Evolutionary conservation across 1,140 invertebrate genomes (phyloP).

Genomic region (Calephelis virginiensis): DNA sequence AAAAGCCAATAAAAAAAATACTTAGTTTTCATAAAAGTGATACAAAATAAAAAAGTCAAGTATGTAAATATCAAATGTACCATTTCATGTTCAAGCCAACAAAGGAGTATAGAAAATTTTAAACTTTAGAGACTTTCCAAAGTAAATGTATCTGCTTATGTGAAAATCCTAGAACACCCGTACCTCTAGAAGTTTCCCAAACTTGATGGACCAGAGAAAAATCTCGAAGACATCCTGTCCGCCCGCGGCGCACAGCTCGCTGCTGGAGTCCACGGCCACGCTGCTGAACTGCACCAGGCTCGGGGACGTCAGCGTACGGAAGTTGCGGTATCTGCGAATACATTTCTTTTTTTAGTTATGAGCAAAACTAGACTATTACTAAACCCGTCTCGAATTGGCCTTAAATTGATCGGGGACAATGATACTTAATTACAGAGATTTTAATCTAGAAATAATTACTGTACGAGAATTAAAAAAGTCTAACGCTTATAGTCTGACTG

Average conservation of each 20-base stretch:
- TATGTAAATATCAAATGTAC: too few relatives aligned
- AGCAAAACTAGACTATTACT: neutral
- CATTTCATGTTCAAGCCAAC: too few relatives aligned
- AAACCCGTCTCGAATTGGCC: neutral
- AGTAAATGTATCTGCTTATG: neutral
- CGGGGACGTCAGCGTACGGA: conserved; percentile 95
- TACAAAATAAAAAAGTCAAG: too few relatives aligned
- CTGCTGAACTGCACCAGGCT: conserved; percentile 95
- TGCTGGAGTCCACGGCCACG: conserved; percentile 91
- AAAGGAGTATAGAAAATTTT: too few relatives aligned
- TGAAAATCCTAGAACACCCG: conserved; percentile 21
- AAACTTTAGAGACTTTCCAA: neutral
- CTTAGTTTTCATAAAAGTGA: too few relatives aligned
- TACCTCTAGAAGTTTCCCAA: conserved; percentile 93
- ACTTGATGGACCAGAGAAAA: conserved; percentile 96
- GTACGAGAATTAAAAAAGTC: too few relatives aligned
- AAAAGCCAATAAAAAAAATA: too few relatives aligned
- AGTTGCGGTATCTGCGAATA: conserved; percentile 92
- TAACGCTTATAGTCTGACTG: too few relatives aligned
- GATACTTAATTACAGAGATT: too few relatives aligned
- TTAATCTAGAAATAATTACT: too few relatives aligned
- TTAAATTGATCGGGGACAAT: too few relatives aligned
- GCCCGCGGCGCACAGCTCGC: conserved; percentile 95
- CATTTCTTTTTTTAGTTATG: neutral
- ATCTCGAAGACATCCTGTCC: conserved; percentile 96